Conservation (phyloP, 2,113 vertebrate species). For the Lycaon pictus region DNA sequence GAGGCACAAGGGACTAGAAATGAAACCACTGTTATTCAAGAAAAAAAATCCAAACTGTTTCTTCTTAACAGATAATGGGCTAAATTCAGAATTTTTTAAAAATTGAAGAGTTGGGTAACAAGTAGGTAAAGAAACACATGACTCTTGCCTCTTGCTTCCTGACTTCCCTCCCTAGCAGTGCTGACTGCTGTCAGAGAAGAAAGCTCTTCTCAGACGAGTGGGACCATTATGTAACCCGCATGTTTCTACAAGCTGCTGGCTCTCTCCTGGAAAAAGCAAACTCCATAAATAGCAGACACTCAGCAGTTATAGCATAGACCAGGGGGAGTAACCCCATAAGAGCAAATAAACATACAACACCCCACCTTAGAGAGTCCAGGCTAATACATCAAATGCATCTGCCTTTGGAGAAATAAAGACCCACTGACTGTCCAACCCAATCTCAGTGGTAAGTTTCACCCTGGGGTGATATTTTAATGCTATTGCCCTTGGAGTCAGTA, state of each 20-base stretch:
- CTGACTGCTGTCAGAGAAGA: not conserved
- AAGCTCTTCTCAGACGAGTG: not conserved
- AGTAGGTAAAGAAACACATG: not conserved
- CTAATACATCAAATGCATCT: constrained; percentile 48
- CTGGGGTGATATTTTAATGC: constrained; percentile 72
- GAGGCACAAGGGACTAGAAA: not conserved
- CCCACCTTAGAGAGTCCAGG: not conserved
- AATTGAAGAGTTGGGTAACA: not conserved
- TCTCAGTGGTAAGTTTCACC: constrained; percentile 67
- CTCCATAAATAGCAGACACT: constrained; percentile 32
- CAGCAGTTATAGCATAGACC: constrained; percentile 1
- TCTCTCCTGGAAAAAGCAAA: constrained; percentile 54
- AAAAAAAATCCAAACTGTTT: not conserved
- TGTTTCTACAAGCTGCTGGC: constrained; percentile 29
- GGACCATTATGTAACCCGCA: not conserved
- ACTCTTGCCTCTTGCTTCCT: not conserved
- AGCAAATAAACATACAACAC: constrained; percentile 46
- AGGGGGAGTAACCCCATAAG: not conserved
- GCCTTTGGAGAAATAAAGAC: constrained; percentile 67
- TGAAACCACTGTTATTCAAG: constrained; percentile 3
- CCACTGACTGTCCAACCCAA: not conserved
- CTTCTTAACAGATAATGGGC: not conserved
- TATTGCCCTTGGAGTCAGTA: constrained; percentile 81
- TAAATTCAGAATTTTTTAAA: not conserved
- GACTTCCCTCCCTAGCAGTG: not conserved